phyloP scores from a whole-genome alignment of 1,140 invertebrate genomes.

The Cydia splendana region DNA sequence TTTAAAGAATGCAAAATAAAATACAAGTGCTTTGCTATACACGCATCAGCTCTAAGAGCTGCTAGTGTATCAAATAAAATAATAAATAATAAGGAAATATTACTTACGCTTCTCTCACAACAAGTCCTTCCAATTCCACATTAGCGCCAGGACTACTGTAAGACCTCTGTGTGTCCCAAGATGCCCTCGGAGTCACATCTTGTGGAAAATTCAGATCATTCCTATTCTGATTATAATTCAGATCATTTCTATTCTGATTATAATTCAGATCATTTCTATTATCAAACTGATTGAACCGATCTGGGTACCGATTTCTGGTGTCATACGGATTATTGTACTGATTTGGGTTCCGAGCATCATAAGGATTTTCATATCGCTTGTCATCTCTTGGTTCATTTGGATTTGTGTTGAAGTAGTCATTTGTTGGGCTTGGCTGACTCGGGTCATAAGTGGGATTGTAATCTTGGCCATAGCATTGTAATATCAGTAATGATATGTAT shows the following conservation, averaged over 20 bases:
- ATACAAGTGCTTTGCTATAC: no score
- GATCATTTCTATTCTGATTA: slow-evolving; percentile 43
- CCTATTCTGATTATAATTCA: slow-evolving; percentile 47
- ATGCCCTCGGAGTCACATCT: slow-evolving; percentile 59
- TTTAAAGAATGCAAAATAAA: no score
- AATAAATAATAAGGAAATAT: slow-evolving; percentile 27
- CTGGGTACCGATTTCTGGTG: slow-evolving; percentile 51
- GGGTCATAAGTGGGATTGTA: slow-evolving; percentile 65
- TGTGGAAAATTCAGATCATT: slow-evolving; percentile 41
- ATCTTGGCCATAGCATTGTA: slow-evolving; percentile 59
- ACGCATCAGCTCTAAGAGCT: no score
- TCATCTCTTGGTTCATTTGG: slow-evolving; percentile 50
- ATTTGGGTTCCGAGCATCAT: slow-evolving; percentile 52
- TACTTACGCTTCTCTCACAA: slow-evolving; percentile 83
- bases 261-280: slow-evolving; percentile 59
- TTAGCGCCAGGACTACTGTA: slow-evolving; percentile 59
- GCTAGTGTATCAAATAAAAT: no score
- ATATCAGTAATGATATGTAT: slow-evolving; percentile 48
- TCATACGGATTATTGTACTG: slow-evolving; percentile 48
- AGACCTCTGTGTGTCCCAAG: slow-evolving; percentile 57
- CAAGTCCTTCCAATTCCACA: slow-evolving; percentile 75
- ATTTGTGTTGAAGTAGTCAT: slow-evolving; percentile 59
- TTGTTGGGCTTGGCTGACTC: slow-evolving; percentile 57
- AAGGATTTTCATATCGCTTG: slow-evolving; percentile 61
- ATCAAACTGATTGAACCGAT: slow-evolving; percentile 58